These are phyloP conservation scores for Delichon dasypus DNA, from an alignment of 2,797 vertebrate genomes.

Conservation along the genomic window DNA sequence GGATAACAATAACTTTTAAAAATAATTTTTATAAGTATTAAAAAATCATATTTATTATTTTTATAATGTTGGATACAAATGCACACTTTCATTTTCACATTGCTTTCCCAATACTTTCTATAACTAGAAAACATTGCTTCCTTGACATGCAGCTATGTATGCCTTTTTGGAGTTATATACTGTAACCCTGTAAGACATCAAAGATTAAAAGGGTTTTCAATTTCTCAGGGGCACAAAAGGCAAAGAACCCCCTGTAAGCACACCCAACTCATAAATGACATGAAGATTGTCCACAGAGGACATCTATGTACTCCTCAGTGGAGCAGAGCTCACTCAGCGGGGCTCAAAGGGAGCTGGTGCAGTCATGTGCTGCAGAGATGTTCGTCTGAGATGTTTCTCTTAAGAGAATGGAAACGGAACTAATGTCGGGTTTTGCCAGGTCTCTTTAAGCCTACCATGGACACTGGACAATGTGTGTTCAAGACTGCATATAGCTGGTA, in stretches of 20 bases:
- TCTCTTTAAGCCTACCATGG: neutral
- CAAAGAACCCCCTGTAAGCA: neutral
- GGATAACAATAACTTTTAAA: neutral
- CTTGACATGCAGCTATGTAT: neutral
- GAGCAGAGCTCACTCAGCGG: neutral
- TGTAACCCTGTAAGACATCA: neutral
- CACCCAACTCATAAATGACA: accelerated
- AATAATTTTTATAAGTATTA: neutral
- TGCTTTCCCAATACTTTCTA: neutral
- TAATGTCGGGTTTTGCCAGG: neutral
- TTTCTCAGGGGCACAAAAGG: neutral
- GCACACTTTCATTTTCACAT: neutral
- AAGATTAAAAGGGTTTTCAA: neutral
- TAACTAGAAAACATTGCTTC: neutral
- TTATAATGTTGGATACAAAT: neutral
- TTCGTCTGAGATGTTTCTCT: neutral
- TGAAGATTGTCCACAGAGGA: neutral
- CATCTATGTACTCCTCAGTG: no score
- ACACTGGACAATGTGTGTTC: neutral
- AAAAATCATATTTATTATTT: neutral
- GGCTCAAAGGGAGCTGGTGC: neutral
- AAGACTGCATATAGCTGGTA: accelerated
- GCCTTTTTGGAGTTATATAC: neutral
- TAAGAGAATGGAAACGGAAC: neutral
- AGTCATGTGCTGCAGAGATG: accelerated